A percentile compares a stretch with the other conserved stretches of the same genome.
Conservation (phyloP, 2,888 invertebrate species). For the Hydriomena furcata region DNA sequence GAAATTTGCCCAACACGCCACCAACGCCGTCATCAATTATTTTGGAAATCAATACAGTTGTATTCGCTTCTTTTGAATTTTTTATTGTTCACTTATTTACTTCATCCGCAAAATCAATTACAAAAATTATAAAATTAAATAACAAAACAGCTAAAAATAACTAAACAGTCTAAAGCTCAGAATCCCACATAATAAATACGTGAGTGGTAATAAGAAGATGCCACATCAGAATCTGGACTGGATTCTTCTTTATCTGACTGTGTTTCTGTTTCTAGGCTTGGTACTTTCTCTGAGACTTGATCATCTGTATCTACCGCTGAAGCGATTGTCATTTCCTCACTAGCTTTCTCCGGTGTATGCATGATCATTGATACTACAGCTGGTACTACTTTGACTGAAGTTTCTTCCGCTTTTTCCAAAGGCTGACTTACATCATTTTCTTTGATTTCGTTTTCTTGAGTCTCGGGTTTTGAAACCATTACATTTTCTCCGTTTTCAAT, state of each 20-base stretch:
- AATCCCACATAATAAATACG: constrained; percentile 60
- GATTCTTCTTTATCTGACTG: constrained; percentile 40
- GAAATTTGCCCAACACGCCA: no score
- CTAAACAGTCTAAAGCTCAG: constrained; percentile 5
- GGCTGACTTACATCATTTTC: constrained; percentile 36
- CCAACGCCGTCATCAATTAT: no score
- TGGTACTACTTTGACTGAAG: constrained; percentile 43
- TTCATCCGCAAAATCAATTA: constrained; percentile 12
- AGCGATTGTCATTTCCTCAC: constrained; percentile 29
- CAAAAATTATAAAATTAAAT: constrained; percentile 23
- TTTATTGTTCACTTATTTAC: constrained; percentile 26
- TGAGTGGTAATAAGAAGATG: constrained; percentile 72
- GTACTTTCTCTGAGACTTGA: not conserved
- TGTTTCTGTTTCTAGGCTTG: constrained; percentile 36
- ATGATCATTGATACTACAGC: constrained; percentile 44
- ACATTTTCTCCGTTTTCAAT: constrained; percentile 42
- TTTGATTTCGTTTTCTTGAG: constrained; percentile 28
- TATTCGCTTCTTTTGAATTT: not conserved
- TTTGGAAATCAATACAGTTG: no score
- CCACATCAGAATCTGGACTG: constrained; percentile 62
- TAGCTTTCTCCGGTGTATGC: constrained; percentile 24
- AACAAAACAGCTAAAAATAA: no score
- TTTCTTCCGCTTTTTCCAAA: constrained; percentile 34
- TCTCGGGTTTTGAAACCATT: constrained; percentile 41
- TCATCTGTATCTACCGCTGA: constrained; percentile 33